Percentiles rank a stretch among this genome's conserved stretches.
Conservation (phyloP, 2,797 vertebrate genomes). For the Dermochelys coriacea region DNA sequence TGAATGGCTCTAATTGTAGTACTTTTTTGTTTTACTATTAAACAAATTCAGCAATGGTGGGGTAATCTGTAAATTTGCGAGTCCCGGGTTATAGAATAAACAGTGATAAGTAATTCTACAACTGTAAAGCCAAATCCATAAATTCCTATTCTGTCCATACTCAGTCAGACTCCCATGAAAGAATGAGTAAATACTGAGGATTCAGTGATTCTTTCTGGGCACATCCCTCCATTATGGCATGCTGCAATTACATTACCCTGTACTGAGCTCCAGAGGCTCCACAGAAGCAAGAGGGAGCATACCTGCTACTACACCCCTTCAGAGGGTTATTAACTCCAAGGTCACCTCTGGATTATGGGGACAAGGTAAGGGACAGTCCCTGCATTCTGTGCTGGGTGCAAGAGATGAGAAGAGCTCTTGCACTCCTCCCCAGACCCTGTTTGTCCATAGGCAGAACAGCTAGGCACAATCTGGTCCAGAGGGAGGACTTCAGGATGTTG, state of each 20-base stretch:
- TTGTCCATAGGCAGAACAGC: background rate
- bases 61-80: background rate
- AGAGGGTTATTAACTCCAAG: background rate
- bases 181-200: background rate
- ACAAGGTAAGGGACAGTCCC: rapidly evolving
- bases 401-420: background rate
- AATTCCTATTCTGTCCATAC: background rate
- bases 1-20: background rate
- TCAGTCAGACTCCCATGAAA: rapidly evolving
- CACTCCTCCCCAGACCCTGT: background rate
- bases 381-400: rapidly evolving
- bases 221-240: background rate
- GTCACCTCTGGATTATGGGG: background rate
- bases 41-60: background rate
- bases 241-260: too few species aligned
- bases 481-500: background rate
- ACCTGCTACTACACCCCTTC: background rate
- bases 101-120: background rate
- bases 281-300: background rate
- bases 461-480: background rate
- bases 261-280: too few species aligned
- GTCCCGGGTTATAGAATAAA: background rate
- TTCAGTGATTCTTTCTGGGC: background rate
- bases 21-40: background rate
- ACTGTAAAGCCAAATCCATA: background rate